Percentiles rank a stretch among this genome's conserved stretches.
phyloP scores from a whole-genome alignment of 2,888 invertebrate genomes.

The Holacanthella duospinosa region DNA sequence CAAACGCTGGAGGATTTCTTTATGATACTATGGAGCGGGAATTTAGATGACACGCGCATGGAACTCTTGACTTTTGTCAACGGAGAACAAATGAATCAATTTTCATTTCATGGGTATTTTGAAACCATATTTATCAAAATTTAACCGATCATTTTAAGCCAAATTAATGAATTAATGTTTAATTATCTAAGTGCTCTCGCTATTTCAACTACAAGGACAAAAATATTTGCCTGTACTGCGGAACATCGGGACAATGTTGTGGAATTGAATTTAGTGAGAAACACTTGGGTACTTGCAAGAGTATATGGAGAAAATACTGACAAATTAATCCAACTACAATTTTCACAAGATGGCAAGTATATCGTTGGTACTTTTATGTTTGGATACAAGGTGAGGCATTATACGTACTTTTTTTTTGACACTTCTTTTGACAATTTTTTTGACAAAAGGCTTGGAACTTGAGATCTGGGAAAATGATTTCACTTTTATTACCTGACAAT shows the following conservation, averaged over 20 bases:
- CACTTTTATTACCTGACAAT: conserved; percentile 44
- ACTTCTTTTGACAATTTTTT: conserved; percentile 5
- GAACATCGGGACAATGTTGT: conserved; percentile 58
- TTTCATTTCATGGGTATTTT: conserved; percentile 28
- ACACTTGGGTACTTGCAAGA: conserved; percentile 47
- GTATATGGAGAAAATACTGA: conserved; percentile 34
- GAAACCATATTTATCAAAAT: background rate
- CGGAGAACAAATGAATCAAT: conserved; percentile 40
- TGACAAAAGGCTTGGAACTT: conserved; percentile 44
- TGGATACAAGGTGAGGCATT: conserved; percentile 32
- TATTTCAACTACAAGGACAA: conserved; percentile 19
- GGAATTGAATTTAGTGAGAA: conserved; percentile 70
- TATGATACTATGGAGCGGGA: conserved; percentile 70
- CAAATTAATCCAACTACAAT: conserved; percentile 31
- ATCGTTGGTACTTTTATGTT: conserved; percentile 37
- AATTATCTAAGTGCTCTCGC: conserved; percentile 17
- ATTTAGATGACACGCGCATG: conserved; percentile 62
- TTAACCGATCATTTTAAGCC: too few relatives aligned
- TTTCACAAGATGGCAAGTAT: conserved; percentile 31
- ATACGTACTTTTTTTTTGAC: background rate
- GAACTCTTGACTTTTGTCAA: conserved; percentile 52
- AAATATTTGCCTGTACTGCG: conserved; percentile 24
- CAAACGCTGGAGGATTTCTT: conserved; percentile 57
- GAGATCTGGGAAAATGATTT: conserved; percentile 38
- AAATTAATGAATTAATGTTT: background rate